Base-by-base conservation (phyloP, 2,888 invertebrate genomes). In the Incurvaria masculella region DNA sequence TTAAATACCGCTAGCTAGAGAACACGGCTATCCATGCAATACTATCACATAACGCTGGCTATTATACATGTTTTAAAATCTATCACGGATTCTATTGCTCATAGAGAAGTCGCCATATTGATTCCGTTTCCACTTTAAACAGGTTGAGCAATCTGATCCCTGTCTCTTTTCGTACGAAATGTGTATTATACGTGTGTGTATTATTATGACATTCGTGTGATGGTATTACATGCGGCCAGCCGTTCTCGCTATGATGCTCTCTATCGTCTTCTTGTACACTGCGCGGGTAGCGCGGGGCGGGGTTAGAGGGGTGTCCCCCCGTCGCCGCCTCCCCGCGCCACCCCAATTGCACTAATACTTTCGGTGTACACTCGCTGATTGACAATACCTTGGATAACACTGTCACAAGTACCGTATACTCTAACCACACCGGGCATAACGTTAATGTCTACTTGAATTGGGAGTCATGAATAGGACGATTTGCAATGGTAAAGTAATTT, bases 361-460 rank as follows among this genome's bases (percentile, higher is more conserved):
- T 79, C 75, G 76, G 72, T 73, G 72, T 72, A 72, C 70, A 72
- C 72, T 71, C 68, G 71, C 69, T 69, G 66, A 69, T 64, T 57
- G 63, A 78, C 75, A 76, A 75, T 71, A 74, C 76, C 76, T 76
- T 78, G 76, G 76, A 78, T 78, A 75, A 78, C 78, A 78, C 76
- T 69, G 66, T 76, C 76, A 78, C 78, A 69, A 67, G 73, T 73
- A 72, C 73, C 71, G 71, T 62, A 59, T 54, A 53, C 54, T 57
- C 48, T 54, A 49, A 50, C 46, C 52, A 45, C 47, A n/a, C n/a
- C n/a, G n/a, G n/a, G n/a, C n/a, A n/a, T n/a, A n/a, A n/a, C n/a
- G n/a, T n/a, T n/a, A n/a, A n/a, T n/a, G n/a, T n/a, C n/a, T n/a
- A n/a, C n/a, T n/a, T n/a, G n/a, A n/a, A n/a, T n/a, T n/a, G n/a